Evolutionary conservation across 1,140 invertebrate species (phyloP).

Genomic region (Agrilus planipennis): DNA sequence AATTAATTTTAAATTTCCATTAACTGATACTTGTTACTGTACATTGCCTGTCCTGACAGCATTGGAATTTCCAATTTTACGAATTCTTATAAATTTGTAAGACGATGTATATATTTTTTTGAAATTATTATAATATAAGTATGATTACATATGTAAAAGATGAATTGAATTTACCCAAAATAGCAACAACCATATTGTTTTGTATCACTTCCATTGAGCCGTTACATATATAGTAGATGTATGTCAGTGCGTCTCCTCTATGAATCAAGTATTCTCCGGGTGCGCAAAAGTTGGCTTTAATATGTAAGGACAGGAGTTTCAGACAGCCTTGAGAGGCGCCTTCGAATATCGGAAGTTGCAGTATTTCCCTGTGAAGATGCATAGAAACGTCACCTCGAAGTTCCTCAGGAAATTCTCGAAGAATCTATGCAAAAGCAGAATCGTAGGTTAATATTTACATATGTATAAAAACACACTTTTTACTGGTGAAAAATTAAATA

Average conservation of each 20-base stretch:
- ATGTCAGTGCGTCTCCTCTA: slow-evolving; percentile 90
- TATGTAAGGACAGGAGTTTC: slow-evolving; percentile 81
- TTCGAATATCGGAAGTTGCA: slow-evolving; percentile 89
- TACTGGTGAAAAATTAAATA: no score
- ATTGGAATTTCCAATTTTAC: no score
- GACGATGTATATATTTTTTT: no score
- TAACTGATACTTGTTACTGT: no score
- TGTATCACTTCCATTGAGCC: slow-evolving; percentile 98
- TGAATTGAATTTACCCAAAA: slow-evolving; percentile 62
- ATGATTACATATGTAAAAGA: no score
- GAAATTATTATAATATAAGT: no score
- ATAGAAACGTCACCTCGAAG: slow-evolving; percentile 88
- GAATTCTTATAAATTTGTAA: no score
- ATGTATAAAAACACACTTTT: no score
- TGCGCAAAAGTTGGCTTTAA: slow-evolving; percentile 85
- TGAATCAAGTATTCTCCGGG: slow-evolving; percentile 96
- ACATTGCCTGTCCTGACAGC: no score
- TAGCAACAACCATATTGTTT: slow-evolving; percentile 95
- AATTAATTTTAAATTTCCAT: neutral
- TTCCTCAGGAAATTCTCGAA: slow-evolving; percentile 94
- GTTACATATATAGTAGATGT: slow-evolving; percentile 93
- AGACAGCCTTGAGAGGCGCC: slow-evolving; percentile 78
- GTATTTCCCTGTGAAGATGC: slow-evolving; percentile 89
- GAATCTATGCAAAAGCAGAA: slow-evolving; percentile 49
- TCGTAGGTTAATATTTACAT: no score